Evolutionary conservation across 92 coral and sea anemone species (phyloP).

Genomic region (Phenganax marumi): DNA sequence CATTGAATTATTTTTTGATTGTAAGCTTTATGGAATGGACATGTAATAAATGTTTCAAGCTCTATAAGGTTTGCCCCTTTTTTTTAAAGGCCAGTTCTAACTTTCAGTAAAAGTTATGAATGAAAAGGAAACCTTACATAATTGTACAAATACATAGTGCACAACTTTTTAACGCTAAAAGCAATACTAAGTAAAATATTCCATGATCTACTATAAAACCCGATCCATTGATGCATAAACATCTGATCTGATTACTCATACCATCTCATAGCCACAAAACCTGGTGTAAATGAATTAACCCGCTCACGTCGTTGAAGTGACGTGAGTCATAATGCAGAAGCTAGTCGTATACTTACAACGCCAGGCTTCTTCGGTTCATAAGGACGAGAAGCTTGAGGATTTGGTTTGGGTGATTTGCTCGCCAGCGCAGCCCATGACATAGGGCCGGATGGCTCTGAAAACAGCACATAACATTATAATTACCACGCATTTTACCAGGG

Average conservation of each 20-base stretch:
- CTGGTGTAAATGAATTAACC: background rate
- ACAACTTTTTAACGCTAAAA: background rate
- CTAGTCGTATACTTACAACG: conserved; percentile 17
- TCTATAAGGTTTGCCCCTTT: too few relatives aligned
- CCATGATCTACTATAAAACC: conserved; percentile 94
- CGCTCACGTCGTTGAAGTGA: background rate
- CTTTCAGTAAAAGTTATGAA: too few relatives aligned
- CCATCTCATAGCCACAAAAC: conserved; percentile 5
- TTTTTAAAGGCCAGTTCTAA: too few relatives aligned
- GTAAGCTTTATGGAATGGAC: too few relatives aligned
- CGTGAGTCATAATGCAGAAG: too few relatives aligned
- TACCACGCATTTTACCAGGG: too few relatives aligned
- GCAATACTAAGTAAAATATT: conserved; percentile 28
- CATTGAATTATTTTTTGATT: too few relatives aligned
- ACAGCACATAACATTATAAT: background rate
- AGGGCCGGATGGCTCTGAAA: conserved; percentile 32
- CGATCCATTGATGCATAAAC: conserved; percentile 67
- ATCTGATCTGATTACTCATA: conserved; percentile 45
- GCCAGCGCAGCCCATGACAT: conserved; percentile 41
- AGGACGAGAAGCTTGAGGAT: conserved; percentile 9
- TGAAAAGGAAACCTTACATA: too few relatives aligned
- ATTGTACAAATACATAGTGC: too few relatives aligned
- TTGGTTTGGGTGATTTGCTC: conserved; percentile 28
- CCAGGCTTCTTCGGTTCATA: conserved; percentile 20
- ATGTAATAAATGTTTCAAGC: conserved; percentile 60